Conservation (phyloP, 2,888 invertebrate genomes). For the Diploptera punctata region DNA sequence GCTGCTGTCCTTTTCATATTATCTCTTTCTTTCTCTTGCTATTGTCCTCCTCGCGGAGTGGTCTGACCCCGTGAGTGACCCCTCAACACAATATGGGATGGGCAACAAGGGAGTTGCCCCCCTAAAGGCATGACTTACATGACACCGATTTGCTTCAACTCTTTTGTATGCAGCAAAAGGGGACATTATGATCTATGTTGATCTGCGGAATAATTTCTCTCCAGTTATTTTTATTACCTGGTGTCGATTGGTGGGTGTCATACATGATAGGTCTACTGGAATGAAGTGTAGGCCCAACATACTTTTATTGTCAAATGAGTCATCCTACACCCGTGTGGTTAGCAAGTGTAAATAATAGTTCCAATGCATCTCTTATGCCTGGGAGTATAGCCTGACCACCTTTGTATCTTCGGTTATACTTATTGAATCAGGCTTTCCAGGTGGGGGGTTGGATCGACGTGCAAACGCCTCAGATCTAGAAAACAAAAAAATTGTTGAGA, state of each 20-base stretch:
- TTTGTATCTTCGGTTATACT: no score
- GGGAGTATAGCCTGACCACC: no score
- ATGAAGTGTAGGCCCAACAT: no score
- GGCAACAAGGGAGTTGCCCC: slow-evolving; percentile 21
- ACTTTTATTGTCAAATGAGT: no score
- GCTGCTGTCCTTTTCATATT: slow-evolving; percentile 16
- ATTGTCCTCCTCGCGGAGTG: slow-evolving; percentile 19
- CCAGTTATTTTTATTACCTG: background rate
- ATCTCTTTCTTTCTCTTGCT: background rate
- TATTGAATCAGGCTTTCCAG: no score
- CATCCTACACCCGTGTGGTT: no score
- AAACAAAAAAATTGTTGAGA: no score
- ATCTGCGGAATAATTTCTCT: background rate
- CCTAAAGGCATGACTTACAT: slow-evolving; percentile 19
- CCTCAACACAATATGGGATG: slow-evolving; percentile 26
- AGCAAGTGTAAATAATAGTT: no score
- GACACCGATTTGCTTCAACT: slow-evolving; percentile 24
- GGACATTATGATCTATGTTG: slow-evolving; percentile 5
- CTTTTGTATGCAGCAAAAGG: slow-evolving; percentile 16
- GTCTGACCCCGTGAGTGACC: slow-evolving; percentile 21
- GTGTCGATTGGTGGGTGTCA: background rate
- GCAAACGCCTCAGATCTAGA: no score
- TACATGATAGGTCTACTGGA: no score
- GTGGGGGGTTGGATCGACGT: no score
- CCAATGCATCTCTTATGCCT: no score